These are phyloP conservation scores for Agrochola macilenta DNA, from an alignment of 2,888 invertebrate genomes.

Conservation along the genomic window DNA sequence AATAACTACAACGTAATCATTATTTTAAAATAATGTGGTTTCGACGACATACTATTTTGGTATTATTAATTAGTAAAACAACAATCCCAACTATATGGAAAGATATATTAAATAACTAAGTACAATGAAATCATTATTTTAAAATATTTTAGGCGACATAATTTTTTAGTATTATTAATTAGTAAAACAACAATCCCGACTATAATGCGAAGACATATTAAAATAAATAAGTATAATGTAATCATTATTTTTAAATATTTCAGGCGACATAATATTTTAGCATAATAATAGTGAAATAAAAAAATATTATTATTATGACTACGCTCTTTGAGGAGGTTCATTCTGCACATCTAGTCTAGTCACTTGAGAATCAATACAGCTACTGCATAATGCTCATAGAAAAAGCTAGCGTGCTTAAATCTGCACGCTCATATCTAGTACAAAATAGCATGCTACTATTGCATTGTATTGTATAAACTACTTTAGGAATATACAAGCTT, in stretches of 20 bases:
- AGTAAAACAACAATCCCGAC: background rate
- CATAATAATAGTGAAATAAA: background rate
- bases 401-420: background rate
- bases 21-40: conserved; percentile 1
- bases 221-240: background rate
- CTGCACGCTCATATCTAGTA: background rate
- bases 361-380: background rate
- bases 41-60: background rate
- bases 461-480: background rate
- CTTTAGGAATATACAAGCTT: background rate
- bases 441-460: background rate
- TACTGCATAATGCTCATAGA: too few relatives aligned
- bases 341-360: background rate
- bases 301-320: background rate
- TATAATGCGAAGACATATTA: background rate
- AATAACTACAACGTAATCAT: conserved; percentile 2
- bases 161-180: background rate
- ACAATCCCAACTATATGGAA: background rate
- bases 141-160: background rate
- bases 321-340: background rate
- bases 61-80: background rate
- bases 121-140: background rate
- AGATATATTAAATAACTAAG: background rate
- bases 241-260: background rate
- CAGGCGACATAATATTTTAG: background rate